Evolutionary conservation across 2,113 vertebrate genomes (phyloP).

Genomic region (Ptychochromis oligacanthus): DNA sequence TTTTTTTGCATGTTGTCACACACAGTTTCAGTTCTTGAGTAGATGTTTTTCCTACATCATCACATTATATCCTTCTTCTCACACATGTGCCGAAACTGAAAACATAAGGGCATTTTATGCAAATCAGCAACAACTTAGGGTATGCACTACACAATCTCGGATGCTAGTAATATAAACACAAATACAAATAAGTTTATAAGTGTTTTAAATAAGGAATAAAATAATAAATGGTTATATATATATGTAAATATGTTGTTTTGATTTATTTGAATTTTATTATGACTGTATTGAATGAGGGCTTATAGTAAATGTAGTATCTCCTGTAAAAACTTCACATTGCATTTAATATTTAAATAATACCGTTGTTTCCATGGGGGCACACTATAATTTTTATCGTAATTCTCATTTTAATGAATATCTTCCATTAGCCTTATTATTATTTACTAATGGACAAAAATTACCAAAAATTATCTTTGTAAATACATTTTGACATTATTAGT

Average conservation of each 20-base stretch:
- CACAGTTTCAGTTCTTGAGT: neutral
- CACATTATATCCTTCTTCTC: neutral
- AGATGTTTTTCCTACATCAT: neutral
- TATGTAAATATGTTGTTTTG: neutral
- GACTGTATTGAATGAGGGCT: too few species aligned
- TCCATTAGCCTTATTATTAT: neutral
- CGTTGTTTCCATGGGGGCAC: accelerated
- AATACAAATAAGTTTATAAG: neutral
- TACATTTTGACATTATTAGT: neutral
- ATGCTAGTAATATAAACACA: neutral
- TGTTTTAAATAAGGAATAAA: neutral
- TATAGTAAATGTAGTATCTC: neutral
- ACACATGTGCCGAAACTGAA: neutral
- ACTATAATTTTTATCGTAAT: neutral
- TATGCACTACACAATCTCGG: neutral
- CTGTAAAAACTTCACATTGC: neutral
- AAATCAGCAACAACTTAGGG: neutral
- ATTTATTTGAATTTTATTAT: neutral
- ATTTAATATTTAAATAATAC: neutral
- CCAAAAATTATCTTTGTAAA: accelerated
- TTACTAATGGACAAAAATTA: neutral
- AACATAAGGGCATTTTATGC: too few species aligned
- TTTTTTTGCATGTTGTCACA: neutral
- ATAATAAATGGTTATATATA: too few species aligned
- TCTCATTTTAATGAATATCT: neutral